Base-by-base conservation (phyloP, 2,797 vertebrate genomes). In the Betta splendens region DNA sequence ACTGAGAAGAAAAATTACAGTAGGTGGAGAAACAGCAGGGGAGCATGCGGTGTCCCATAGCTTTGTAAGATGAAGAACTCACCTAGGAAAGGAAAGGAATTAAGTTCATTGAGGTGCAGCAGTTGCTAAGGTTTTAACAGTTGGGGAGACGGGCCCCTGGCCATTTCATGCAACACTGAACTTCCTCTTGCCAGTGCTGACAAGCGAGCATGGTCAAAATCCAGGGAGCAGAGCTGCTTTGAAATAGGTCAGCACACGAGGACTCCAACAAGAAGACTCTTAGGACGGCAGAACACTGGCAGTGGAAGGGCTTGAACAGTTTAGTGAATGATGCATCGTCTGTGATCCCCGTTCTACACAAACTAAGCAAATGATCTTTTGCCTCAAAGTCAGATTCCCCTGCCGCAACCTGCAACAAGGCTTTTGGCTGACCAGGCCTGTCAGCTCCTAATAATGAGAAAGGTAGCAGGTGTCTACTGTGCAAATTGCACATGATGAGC, bases 401-500 rank as follows among this genome's bases (percentile, higher is more conserved):
- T 6, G 40, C 42, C 7, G 36, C 20, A 9, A 16, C 64, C 62
- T 69, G 49, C 29, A 12, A 39, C 55, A 0, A 69, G 49, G 49
- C 67, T 56, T 62, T 48, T 44, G 53, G 57, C 58, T 49, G 47
- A 71, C 62, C 64, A 61, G 69, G 68, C 69, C 64, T 74, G 71
- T 64, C 20, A 23, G 54, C 70, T 64, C 64, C 69, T 83, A 86
- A 87, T 80, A 80, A 89, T 82, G 80, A 87, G 75, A 76, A 88
- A 80, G 69, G 77, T 84, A 75, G 70, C 73, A 82, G 75, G 71
- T 85, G 66, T 69, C 57, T 80, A 69, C n/a, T 42, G 64, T 53
- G 56, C 76, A 90, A 88, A 90, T 85, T 89, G 83, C 69, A 79
- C 73, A 85, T 87, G 80, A 91, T 89, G 71, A 83, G 81, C 52